Evolutionary conservation across 2,797 vertebrate species (phyloP).

Genomic region (Strix occidentalis): DNA sequence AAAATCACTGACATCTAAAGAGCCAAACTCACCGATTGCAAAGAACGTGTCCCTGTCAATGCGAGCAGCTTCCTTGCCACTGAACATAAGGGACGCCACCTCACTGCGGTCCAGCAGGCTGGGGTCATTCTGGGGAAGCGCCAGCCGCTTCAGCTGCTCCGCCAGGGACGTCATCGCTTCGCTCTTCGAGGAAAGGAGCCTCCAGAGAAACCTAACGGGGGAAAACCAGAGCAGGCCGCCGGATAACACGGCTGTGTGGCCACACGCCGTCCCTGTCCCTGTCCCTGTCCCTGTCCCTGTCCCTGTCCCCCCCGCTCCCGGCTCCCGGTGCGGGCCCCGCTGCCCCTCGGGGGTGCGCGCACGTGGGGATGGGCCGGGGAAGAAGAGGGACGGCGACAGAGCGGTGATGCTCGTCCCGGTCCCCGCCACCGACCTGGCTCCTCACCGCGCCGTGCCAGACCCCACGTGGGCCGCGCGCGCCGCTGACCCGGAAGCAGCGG

Average conservation of each 20-base stretch:
- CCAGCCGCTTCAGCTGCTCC: constrained; percentile 90
- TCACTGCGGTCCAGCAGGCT: constrained; percentile 79
- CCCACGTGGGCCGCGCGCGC: constrained; percentile 4
- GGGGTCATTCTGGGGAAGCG: constrained; percentile 88
- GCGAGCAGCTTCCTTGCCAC: constrained; percentile 85
- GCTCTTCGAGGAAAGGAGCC: background rate
- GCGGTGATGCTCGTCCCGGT: background rate
- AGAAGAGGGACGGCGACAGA: background rate
- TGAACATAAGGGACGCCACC: constrained; percentile 87
- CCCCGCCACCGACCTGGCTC: background rate
- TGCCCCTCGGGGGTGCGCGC: background rate
- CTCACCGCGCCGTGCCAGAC: background rate
- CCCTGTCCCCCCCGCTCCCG: background rate
- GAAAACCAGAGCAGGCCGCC: background rate
- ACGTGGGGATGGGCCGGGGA: rapidly evolving
- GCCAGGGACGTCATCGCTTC: constrained; percentile 90
- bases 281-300: too few species aligned
- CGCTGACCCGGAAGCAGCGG: constrained; percentile 11
- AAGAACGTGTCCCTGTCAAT: constrained; percentile 90
- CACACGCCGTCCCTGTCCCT: background rate
- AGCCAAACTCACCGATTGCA: constrained; percentile 84
- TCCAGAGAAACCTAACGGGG: background rate
- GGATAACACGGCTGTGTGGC: rapidly evolving
- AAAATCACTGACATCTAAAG: rapidly evolving
- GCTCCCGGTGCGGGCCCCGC: background rate